Conservation (phyloP, 2,797 vertebrate species). For the Amblyraja radiata region DNA sequence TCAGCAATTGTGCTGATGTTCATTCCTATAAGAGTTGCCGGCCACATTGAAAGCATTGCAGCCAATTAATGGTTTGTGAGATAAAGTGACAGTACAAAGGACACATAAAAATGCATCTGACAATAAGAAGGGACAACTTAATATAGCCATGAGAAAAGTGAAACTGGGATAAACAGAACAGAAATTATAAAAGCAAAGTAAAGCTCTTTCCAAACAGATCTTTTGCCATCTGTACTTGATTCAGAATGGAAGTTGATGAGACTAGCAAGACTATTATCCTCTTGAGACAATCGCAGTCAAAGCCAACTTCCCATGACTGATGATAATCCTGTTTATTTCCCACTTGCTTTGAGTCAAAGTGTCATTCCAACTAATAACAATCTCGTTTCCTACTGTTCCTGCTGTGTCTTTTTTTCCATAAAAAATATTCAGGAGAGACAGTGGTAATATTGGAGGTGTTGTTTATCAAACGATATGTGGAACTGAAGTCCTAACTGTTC, state of each 20-base stretch:
- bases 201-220: background rate
- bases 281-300: background rate
- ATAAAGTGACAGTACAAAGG: background rate
- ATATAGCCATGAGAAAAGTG: background rate
- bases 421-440: background rate
- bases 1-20: background rate
- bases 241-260: background rate
- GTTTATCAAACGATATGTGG: background rate
- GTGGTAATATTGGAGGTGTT: background rate
- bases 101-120: background rate
- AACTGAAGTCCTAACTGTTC: background rate
- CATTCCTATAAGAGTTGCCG: background rate
- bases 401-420: background rate
- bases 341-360: background rate
- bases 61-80: background rate
- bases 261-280: background rate
- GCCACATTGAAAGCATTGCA: background rate
- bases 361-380: background rate
- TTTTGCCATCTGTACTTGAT: background rate
- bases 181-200: background rate
- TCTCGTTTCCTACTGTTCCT: background rate
- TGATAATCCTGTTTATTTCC: background rate
- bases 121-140: background rate
- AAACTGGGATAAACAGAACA: background rate
- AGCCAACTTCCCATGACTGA: background rate